Evolutionary conservation across 2,113 vertebrate genomes (phyloP).

Genomic region (Thunnus maccoyii): DNA sequence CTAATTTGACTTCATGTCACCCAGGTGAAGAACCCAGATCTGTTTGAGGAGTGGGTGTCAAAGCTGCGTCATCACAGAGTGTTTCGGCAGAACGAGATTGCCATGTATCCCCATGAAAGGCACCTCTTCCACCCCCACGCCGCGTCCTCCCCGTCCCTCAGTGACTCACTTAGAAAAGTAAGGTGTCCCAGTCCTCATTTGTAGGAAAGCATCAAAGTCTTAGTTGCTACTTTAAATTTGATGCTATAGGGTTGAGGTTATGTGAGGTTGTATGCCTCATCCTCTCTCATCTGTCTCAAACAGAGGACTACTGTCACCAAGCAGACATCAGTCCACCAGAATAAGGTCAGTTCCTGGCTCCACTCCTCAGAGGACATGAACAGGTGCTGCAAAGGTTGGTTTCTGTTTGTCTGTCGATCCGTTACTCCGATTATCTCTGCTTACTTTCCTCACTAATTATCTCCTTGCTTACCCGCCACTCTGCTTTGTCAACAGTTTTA

Average conservation of each 20-base stretch:
- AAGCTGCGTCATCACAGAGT: conserved; percentile 93
- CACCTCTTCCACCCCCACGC: conserved; percentile 87
- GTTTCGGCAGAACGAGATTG: conserved; percentile 96
- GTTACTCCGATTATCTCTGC: background rate
- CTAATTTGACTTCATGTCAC: conserved; percentile 26
- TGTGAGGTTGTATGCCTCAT: background rate
- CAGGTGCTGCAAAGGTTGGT: conserved; percentile 92
- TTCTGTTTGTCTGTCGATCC: background rate
- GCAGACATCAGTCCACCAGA: conserved; percentile 88
- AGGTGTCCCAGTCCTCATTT: background rate
- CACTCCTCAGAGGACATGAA: conserved; percentile 95
- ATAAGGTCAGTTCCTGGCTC: conserved; percentile 89
- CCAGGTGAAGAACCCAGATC: conserved; percentile 91
- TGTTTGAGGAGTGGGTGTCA: conserved; percentile 95
- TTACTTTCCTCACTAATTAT: background rate
- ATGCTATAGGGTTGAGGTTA: background rate
- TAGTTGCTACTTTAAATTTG: background rate
- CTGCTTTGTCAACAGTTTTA: background rate
- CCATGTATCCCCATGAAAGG: conserved; percentile 91
- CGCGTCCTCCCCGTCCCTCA: conserved; percentile 77
- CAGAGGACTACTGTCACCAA: conserved; percentile 88
- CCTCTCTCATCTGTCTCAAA: background rate
- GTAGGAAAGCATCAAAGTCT: background rate
- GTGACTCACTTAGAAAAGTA: conserved; percentile 87
- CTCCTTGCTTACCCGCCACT: background rate